Evolutionary conservation across 2,888 invertebrate genomes (phyloP).

Genomic region (Syrphus vitripennis): DNA sequence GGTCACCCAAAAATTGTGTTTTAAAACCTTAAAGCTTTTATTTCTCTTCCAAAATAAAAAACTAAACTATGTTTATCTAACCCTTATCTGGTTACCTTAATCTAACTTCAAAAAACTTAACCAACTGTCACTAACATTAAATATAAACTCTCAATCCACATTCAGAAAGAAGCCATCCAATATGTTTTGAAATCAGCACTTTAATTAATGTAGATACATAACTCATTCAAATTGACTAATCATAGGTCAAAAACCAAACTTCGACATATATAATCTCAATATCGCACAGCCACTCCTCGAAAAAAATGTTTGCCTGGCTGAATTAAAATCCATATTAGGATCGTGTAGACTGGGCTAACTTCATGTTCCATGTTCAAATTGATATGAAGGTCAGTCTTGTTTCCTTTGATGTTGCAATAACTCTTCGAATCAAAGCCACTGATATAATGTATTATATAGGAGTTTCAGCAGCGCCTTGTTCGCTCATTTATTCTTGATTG

Average conservation of each 20-base stretch:
- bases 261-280: conserved; percentile 14
- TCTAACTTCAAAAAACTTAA: no score
- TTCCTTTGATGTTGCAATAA: conserved; percentile 65
- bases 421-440: conserved; percentile 32
- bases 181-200: background rate
- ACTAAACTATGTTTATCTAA: no score
- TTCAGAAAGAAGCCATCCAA: background rate
- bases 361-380: conserved; percentile 14
- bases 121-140: no score
- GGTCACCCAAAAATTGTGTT: no score
- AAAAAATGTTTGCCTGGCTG: conserved; percentile 30
- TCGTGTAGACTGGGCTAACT: conserved; percentile 7
- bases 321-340: conserved; percentile 39
- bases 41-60: no score
- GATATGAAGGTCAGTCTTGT: conserved; percentile 52
- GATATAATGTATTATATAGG: background rate
- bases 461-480: conserved; percentile 16
- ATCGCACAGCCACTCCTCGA: conserved; percentile 49
- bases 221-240: conserved; percentile 22
- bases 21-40: no score
- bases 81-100: no score
- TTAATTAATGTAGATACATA: background rate
- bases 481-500: conserved; percentile 43
- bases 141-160: background rate
- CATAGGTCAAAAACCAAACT: conserved; percentile 1